phyloP scores from a whole-genome alignment of 2,797 vertebrate genomes.

The Parambassis ranga region DNA sequence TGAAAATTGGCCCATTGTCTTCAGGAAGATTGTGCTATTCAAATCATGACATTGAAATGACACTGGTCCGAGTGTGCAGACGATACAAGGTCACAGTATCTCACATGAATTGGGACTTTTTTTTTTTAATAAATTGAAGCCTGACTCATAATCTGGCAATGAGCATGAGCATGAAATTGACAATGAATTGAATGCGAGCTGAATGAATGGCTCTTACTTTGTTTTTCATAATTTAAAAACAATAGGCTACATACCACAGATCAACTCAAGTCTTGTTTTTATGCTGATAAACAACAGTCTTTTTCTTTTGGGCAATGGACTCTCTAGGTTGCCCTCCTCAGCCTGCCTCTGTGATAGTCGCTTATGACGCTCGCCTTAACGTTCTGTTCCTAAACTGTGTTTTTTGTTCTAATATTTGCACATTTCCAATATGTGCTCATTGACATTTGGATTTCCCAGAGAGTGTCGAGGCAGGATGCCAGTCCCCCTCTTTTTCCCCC shows the following conservation, averaged over 20 bases:
- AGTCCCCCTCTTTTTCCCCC: slow-evolving; percentile 32
- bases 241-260: slow-evolving; percentile 37
- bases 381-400: slow-evolving; percentile 40
- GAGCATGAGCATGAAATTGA: slow-evolving; percentile 35
- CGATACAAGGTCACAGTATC: slow-evolving; percentile 40
- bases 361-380: slow-evolving; percentile 22
- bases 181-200: slow-evolving; percentile 33
- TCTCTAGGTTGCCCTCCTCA: slow-evolving; percentile 21
- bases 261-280: slow-evolving; percentile 50
- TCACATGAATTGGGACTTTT: slow-evolving; percentile 24
- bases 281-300: slow-evolving; percentile 53
- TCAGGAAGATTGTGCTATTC: slow-evolving; percentile 62
- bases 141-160: slow-evolving; percentile 47
- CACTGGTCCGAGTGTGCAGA: slow-evolving; percentile 34
- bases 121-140: slow-evolving; percentile 8
- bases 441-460: slow-evolving; percentile 77
- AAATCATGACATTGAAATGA: slow-evolving; percentile 60
- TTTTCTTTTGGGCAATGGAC: slow-evolving; percentile 19
- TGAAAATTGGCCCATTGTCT: slow-evolving; percentile 71
- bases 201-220: slow-evolving; percentile 39
- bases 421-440: slow-evolving; percentile 72
- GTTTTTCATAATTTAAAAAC: slow-evolving; percentile 53
- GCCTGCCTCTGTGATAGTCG: slow-evolving; percentile 9
- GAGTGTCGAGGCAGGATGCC: slow-evolving; percentile 69
- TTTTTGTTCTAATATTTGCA: slow-evolving; percentile 68